phyloP scores from a whole-genome alignment of 2,797 vertebrate species.

The Gobio occitaniae region DNA sequence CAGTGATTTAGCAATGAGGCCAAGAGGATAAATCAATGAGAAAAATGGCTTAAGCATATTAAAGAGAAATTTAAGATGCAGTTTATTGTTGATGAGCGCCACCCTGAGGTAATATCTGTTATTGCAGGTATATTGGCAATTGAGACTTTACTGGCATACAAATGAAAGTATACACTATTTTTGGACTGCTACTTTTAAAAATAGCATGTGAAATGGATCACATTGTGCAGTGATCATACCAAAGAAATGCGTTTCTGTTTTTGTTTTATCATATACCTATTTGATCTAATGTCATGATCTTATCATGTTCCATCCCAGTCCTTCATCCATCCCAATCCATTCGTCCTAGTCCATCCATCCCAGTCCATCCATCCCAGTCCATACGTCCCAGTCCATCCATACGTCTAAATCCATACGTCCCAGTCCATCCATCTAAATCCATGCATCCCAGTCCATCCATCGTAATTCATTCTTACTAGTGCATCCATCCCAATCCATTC shows the following conservation, averaged over 20 bases:
- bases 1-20: background rate
- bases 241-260: too few species aligned
- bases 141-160: background rate
- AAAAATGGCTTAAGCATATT: background rate
- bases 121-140: background rate
- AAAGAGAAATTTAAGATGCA: background rate
- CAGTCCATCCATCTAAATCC: too few species aligned
- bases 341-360: too few species aligned
- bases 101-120: slow-evolving; percentile 2
- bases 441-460: too few species aligned
- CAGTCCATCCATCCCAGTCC: too few species aligned
- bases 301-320: background rate
- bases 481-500: too few species aligned
- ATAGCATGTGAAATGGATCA: background rate
- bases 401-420: too few species aligned
- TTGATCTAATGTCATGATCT: background rate
- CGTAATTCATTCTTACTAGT: too few species aligned
- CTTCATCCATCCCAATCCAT: too few species aligned
- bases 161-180: background rate
- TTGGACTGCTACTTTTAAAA: background rate
- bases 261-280: too few species aligned
- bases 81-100: slow-evolving; percentile 30
- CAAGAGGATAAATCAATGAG: background rate
- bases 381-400: too few species aligned
- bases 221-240: too few species aligned